These are phyloP conservation scores for Hydrozoanthus gracilis DNA, from an alignment of 92 coral and sea anemone genomes.

Conservation along the genomic window DNA sequence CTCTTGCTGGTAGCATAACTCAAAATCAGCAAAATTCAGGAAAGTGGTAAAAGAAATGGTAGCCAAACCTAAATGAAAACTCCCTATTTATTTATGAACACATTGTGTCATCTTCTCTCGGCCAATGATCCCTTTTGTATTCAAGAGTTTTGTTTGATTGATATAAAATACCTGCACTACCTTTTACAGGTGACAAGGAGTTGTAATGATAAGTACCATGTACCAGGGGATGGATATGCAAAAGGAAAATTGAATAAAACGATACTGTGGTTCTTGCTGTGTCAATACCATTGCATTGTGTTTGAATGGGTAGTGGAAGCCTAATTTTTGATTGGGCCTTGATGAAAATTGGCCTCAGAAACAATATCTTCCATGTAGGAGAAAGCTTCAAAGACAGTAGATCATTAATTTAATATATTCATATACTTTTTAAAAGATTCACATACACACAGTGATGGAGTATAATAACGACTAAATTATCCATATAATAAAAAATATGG, in stretches of 20 bases:
- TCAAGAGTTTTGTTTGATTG: conserved; percentile 9
- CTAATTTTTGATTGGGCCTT: conserved; percentile 19
- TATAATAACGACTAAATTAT: conserved; percentile 12
- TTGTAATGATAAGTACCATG: conserved; percentile 21
- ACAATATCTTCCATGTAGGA: conserved; percentile 16
- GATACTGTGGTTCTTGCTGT: conserved; percentile 21
- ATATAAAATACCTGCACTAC: conserved; percentile 1
- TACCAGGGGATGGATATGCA: conserved; percentile 25
- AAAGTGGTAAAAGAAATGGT: conserved; percentile 20
- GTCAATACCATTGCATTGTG: conserved; percentile 25
- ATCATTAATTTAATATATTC: conserved; percentile 18
- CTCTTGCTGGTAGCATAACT: conserved; percentile 16
- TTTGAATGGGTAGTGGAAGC: conserved; percentile 26
- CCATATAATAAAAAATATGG: conserved; percentile 20
- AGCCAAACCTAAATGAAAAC: neutral
- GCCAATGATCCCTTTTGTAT: neutral
- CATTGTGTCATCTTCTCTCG: neutral
- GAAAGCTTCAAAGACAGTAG: conserved; percentile 19
- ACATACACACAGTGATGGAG: conserved; percentile 23
- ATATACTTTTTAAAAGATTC: conserved; percentile 21
- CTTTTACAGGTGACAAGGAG: conserved; percentile 1
- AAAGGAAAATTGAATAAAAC: conserved; percentile 16
- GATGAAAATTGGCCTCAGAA: conserved; percentile 18
- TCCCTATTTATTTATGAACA: neutral
- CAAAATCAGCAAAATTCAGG: conserved; percentile 32